These are phyloP conservation scores for Musca vetustissima DNA, from an alignment of 1,140 invertebrate species.

Conservation along the genomic window DNA sequence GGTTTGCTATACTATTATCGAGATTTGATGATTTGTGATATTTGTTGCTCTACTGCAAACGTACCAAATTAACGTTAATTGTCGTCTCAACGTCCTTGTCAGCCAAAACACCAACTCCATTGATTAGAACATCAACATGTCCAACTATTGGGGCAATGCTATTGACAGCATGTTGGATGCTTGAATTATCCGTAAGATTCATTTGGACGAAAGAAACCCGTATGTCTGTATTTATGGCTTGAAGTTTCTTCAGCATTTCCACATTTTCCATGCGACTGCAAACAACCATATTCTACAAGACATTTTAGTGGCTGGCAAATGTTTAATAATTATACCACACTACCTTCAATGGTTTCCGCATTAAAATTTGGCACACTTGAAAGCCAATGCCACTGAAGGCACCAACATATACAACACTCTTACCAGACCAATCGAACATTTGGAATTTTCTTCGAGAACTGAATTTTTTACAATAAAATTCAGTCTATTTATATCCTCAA, in stretches of 20 bases:
- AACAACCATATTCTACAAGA: conserved; percentile 38
- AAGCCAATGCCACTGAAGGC: conserved; percentile 47
- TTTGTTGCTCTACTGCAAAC: not conserved
- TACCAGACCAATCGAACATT: conserved; percentile 47
- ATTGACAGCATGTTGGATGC: conserved; percentile 41
- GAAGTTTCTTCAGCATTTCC: conserved; percentile 47
- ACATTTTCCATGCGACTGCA: conserved; percentile 48
- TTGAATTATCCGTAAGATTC: conserved; percentile 42
- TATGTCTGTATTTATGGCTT: conserved; percentile 35
- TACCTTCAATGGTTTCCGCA: conserved; percentile 41
- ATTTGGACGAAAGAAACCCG: conserved; percentile 43
- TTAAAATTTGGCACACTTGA: conserved; percentile 43
- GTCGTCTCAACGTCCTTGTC: conserved; percentile 48
- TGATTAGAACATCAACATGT: conserved; percentile 48
- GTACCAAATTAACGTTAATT: conserved; percentile 50
- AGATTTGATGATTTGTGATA: too few species aligned
- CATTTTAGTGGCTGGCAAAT: too few species aligned
- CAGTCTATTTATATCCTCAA: too few species aligned
- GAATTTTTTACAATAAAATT: too few species aligned
- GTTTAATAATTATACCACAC: too few species aligned
- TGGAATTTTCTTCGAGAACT: conserved; percentile 10
- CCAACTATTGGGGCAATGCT: conserved; percentile 40
- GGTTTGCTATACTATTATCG: too few species aligned
- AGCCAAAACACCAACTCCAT: conserved; percentile 45
- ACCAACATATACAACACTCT: conserved; percentile 48